Percentiles rank a stretch among this genome's conserved stretches.
phyloP scores from a whole-genome alignment of 2,888 invertebrate species.

The Stenodera caucasica region DNA sequence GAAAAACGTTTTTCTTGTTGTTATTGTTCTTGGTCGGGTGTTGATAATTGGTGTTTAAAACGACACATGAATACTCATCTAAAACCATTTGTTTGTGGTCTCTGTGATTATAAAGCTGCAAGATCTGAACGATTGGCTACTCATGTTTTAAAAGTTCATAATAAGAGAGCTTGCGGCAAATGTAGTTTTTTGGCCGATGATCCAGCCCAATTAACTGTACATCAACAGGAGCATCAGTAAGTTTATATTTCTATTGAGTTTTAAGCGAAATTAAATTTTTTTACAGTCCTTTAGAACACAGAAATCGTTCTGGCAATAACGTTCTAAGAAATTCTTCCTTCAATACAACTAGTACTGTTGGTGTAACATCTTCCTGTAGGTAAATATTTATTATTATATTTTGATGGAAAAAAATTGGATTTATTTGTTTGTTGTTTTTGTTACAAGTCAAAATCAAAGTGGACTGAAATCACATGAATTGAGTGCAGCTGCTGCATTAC shows the following conservation, averaged over 20 bases:
- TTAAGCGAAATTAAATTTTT: conserved; percentile 15
- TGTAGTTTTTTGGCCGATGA: conserved; percentile 87
- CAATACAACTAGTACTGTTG: conserved; percentile 32
- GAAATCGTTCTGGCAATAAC: conserved; percentile 61
- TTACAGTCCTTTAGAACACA: conserved; percentile 65
- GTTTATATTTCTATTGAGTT: conserved; percentile 46
- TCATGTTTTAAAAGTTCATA: conserved; percentile 89
- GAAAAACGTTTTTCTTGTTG: conserved; percentile 69
- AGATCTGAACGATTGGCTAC: conserved; percentile 87
- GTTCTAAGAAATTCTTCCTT: conserved; percentile 52
- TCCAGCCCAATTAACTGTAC: conserved; percentile 74
- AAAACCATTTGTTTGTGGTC: conserved; percentile 86
- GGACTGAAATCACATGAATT: conserved; percentile 45
- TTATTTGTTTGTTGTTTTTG: conserved; percentile 17
- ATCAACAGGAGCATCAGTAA: conserved; percentile 77
- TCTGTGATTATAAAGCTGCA: conserved; percentile 93
- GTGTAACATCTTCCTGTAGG: conserved; percentile 47
- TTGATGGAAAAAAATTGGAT: not conserved
- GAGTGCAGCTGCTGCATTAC: conserved; percentile 47
- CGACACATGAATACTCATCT: conserved; percentile 90
- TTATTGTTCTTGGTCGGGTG: conserved; percentile 91
- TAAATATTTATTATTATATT: conserved; percentile 37
- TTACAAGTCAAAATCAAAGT: conserved; percentile 32
- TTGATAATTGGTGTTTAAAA: conserved; percentile 92
- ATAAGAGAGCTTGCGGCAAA: conserved; percentile 86